phyloP scores from a whole-genome alignment of 1,140 invertebrate genomes.

The Hypothenemus hampei region DNA sequence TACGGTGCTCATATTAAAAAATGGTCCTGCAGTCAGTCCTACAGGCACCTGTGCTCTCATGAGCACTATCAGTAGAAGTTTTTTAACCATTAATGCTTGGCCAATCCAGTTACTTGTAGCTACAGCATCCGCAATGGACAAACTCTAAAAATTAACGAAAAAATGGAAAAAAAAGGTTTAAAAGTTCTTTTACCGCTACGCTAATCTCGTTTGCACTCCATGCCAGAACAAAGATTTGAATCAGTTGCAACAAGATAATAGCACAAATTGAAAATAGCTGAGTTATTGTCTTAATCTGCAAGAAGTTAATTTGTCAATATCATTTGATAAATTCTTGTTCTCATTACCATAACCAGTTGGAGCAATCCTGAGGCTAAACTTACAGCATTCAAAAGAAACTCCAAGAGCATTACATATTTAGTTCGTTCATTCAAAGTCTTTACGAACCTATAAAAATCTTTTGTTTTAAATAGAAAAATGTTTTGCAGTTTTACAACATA shows the following conservation, averaged over 20 bases:
- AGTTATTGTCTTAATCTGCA: too few species aligned
- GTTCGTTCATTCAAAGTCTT: conserved; percentile 7
- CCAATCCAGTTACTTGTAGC: conserved; percentile 4
- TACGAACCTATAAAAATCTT: conserved; percentile 3
- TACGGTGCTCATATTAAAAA: conserved; percentile 10
- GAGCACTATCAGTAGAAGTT: conserved; percentile 4
- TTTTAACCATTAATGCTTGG: neutral
- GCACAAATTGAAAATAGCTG: too few species aligned
- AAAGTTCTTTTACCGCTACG: neutral
- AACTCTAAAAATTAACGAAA: neutral
- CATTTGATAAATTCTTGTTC: too few species aligned
- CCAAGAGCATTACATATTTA: conserved; percentile 14
- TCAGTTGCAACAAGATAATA: conserved; percentile 1
- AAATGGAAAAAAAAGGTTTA: neutral
- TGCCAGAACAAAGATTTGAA: conserved; percentile 13
- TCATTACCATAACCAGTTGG: conserved; percentile 13
- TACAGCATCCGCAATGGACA: conserved; percentile 3
- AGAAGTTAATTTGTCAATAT: too few species aligned
- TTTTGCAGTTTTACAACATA: neutral
- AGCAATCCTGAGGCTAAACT: conserved; percentile 9
- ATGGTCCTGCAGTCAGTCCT: conserved; percentile 12
- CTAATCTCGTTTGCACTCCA: conserved; percentile 17
- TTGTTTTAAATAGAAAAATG: neutral
- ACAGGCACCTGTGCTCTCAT: conserved; percentile 7
- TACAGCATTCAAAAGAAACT: conserved; percentile 10